Base-by-base conservation (phyloP, 2,113 vertebrate genomes). In the Platanista minor region DNA sequence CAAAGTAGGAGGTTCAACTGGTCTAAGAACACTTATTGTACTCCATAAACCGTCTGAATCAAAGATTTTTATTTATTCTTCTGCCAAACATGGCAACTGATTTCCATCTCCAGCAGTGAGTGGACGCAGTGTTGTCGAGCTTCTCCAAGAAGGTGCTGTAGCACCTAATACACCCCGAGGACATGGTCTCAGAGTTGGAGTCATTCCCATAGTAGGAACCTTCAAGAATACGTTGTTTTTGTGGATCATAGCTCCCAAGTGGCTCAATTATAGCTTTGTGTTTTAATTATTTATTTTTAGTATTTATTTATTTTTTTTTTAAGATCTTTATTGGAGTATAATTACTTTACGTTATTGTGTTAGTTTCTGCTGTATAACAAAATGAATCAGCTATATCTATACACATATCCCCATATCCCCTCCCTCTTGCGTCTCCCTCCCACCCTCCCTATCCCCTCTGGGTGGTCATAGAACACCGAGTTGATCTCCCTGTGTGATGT, bases 201-300 rank as follows among this genome's bases (percentile, higher is more conserved):
- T 90, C 67, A 99, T 99, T 98, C 99, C 99, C 99, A 89, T 99
- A 99, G 98, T 99, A 99, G 99, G 99, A 99, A 97, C 99, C 99
- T 98, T 99, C 98, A 98, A 99, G 99, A 97, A 99, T 99, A 94
- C 97, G 98, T 91, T 99, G 98, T 88, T 99, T 99, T 92, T 99
- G 98, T 64, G 99, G 99, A 97, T 99, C 99, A 0, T 99, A 99
- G 88, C 95, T 98, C 89, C 99, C 99, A 41, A 99, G 99, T 5
- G 99, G 98, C 97, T 99, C 99, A 85, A 99, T 99, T 98, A 98
- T 99, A 84, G 99, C 99, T 96, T 95, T 98, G 97, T 94, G 96
- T 99, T 98, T 97, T 99, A 98, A 97, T 52, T 52, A 52, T 52
- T 52, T 52, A 52, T 52, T 52, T 52, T 52, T 52, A 52, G 14